phyloP scores from a whole-genome alignment of 2,888 invertebrate species.

The Folsomia manolachei region DNA sequence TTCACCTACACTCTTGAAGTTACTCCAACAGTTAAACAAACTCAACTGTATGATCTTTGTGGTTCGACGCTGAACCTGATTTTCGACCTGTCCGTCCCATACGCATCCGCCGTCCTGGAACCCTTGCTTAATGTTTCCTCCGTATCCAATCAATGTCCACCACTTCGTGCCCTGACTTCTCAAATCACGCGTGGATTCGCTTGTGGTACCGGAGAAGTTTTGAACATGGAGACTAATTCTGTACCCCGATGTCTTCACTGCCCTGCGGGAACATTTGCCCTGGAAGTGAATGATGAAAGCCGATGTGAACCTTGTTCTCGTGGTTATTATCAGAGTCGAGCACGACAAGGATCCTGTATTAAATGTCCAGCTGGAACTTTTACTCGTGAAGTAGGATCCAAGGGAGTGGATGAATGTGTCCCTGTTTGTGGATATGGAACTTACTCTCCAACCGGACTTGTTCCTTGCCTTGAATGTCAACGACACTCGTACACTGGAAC shows the following conservation, averaged over 20 bases:
- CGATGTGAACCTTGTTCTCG: slow-evolving; percentile 85
- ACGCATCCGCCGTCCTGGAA: slow-evolving; percentile 84
- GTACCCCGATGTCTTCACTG: slow-evolving; percentile 93
- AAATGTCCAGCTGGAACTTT: slow-evolving; percentile 91
- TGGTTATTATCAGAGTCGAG: slow-evolving; percentile 90
- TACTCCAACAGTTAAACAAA: slow-evolving; percentile 81
- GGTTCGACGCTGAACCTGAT: slow-evolving; percentile 89
- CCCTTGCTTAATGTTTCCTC: slow-evolving; percentile 82
- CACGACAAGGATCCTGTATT: slow-evolving; percentile 83
- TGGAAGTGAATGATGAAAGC: slow-evolving; percentile 83
- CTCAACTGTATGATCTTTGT: slow-evolving; percentile 89
- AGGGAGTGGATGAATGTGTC: slow-evolving; percentile 78
- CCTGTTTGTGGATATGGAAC: slow-evolving; percentile 96
- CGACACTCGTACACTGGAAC: slow-evolving; percentile 83
- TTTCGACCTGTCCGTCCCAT: slow-evolving; percentile 89
- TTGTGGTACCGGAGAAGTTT: slow-evolving; percentile 87
- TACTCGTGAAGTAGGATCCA: slow-evolving; percentile 85
- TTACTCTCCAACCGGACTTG: slow-evolving; percentile 89
- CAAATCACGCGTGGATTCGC: slow-evolving; percentile 84
- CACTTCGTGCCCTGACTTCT: slow-evolving; percentile 79
- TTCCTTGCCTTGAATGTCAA: slow-evolving; percentile 90
- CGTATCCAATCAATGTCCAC: slow-evolving; percentile 89
- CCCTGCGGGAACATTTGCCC: slow-evolving; percentile 92
- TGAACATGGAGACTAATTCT: slow-evolving; percentile 88
- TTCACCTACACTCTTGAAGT: slow-evolving; percentile 87